phyloP scores from a whole-genome alignment of 2,113 vertebrate genomes.

The Lota lota region DNA sequence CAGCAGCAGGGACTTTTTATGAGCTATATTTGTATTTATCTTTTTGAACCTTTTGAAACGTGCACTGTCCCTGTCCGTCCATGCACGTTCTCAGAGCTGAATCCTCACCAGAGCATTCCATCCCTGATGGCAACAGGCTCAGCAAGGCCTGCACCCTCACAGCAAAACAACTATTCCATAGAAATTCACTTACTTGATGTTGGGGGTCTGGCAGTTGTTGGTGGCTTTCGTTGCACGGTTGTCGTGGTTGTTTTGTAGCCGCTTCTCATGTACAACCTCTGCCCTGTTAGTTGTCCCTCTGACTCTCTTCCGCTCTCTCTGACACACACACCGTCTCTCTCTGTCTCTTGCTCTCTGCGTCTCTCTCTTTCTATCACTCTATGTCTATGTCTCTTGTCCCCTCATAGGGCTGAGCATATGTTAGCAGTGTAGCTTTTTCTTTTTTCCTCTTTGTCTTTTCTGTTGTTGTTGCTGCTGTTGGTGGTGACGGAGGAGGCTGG shows the following conservation, averaged over 20 bases:
- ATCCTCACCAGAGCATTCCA: conserved; percentile 20
- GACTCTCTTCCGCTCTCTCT: conserved; percentile 52
- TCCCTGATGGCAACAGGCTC: background rate
- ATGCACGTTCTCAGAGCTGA: conserved; percentile 2
- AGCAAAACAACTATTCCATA: background rate
- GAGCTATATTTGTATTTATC: no score
- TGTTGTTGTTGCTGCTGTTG: conserved; percentile 26
- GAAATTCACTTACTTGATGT: conserved; percentile 70
- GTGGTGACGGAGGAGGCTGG: background rate
- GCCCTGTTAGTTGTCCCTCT: conserved; percentile 56
- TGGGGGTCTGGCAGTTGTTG: conserved; percentile 69
- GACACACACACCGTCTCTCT: no score
- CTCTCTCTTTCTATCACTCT: no score
- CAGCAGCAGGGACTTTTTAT: no score
- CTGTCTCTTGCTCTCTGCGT: no score
- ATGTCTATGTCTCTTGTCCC: conserved; percentile 8
- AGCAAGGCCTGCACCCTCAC: no score
- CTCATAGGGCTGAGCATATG: conserved; percentile 56
- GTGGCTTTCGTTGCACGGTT: no score
- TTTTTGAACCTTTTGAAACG: no score
- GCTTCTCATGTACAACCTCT: conserved; percentile 69
- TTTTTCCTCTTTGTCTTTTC: conserved; percentile 7
- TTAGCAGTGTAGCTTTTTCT: conserved; percentile 52
- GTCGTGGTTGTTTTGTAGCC: conserved; percentile 58
- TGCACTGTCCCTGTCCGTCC: background rate